Percentiles rank a stretch among this genome's conserved stretches.
phyloP scores from a whole-genome alignment of 2,888 invertebrate genomes.

The Eristalinus aeneus region DNA sequence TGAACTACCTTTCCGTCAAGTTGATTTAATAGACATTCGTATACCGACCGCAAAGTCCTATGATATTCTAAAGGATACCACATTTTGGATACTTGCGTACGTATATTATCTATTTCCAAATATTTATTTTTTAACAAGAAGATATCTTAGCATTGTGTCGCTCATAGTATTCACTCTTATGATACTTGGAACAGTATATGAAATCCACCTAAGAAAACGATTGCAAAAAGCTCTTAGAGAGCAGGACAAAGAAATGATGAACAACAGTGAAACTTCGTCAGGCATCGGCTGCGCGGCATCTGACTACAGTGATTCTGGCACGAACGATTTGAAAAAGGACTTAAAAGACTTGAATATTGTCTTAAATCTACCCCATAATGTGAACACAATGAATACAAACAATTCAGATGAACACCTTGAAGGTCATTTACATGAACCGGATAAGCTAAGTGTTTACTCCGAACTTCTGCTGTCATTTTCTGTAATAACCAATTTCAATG shows the following conservation, averaged over 20 bases:
- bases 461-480: slow-evolving; percentile 90
- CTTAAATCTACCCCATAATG: slow-evolving; percentile 80
- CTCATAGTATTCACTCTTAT: slow-evolving; percentile 83
- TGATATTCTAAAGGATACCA: slow-evolving; percentile 85
- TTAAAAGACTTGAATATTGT: slow-evolving; percentile 78
- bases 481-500: slow-evolving; percentile 88
- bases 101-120: slow-evolving; percentile 72
- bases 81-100: slow-evolving; percentile 88
- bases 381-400: slow-evolving; percentile 78
- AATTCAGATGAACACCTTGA: slow-evolving; percentile 84
- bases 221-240: slow-evolving; percentile 76
- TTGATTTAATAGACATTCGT: slow-evolving; percentile 85
- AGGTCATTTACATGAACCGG: slow-evolving; percentile 81
- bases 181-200: slow-evolving; percentile 86
- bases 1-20: slow-evolving; percentile 80
- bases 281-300: slow-evolving; percentile 81
- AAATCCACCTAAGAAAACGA: slow-evolving; percentile 81
- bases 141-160: slow-evolving; percentile 82
- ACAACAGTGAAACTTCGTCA: slow-evolving; percentile 80
- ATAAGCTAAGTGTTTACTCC: slow-evolving; percentile 79
- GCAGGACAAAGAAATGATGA: slow-evolving; percentile 80
- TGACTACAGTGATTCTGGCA: slow-evolving; percentile 79
- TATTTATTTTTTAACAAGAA: not conserved
- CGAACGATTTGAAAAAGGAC: slow-evolving; percentile 76
- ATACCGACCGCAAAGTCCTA: slow-evolving; percentile 86